Evolutionary conservation across 1,140 invertebrate species (phyloP), one percentile per base, ranked within the genome.

Genomic region (Coptotermes formosanus): DNA sequence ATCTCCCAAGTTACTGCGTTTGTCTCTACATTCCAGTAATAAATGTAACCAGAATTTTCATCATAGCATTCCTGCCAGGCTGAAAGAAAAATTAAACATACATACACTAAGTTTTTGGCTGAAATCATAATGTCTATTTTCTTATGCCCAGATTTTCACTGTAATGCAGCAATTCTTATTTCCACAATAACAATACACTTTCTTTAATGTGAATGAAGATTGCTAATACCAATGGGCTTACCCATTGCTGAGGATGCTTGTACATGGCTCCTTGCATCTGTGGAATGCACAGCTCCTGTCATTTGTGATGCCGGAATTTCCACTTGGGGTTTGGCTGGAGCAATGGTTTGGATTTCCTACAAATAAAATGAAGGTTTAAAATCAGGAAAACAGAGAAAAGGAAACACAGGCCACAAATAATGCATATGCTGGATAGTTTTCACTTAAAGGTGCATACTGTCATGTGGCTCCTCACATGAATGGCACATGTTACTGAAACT

Each of bases 1-100:
- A 94, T 93, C 86, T 95, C 94, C 95, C 95, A 96, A 19, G 94
- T 95, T 4, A 96, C 95, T 88, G 94, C 93, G 90, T 95, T 95
- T 2, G 94, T 95, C 85, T 93, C 91, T 21, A 92, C 92, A 89
- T 96, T 94, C 95, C 95, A 96, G 89, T 95, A 96, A 89, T 96
- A 96, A 25, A 93, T 92, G 90, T 93, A 95, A 44, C 95, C 94
- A 12, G 93, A 94, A 38, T 90, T 91, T 87, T 95, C 93, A 90
- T 96, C 95, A 87, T 92, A 92, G 88, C 95, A 95, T 89, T 95
- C 93, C 91, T 95, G 93, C 95, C 95, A 96, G 38, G 89, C 91
- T 91, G 85, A 55, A 85, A 85, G 81, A 48, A 85, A 75, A 64
- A 23, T 30, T 75, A 8, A 30, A 75, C 81, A 83, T 59, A 83